Evolutionary conservation across 2,888 invertebrate genomes (phyloP).

Genomic region (Laothoe populi): DNA sequence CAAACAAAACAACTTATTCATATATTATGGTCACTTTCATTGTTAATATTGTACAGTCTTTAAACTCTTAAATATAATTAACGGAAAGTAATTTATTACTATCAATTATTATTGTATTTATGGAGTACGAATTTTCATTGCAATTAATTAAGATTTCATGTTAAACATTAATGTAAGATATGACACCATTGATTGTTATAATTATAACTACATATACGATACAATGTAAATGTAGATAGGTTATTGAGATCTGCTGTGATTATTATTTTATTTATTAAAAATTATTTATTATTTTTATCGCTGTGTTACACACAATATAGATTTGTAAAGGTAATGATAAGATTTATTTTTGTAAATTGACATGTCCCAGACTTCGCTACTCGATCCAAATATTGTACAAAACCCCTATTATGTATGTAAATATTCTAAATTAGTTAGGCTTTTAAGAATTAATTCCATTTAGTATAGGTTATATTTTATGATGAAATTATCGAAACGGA

Average conservation of each 20-base stretch:
- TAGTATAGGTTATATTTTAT: constrained; percentile 35
- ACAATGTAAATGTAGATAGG: constrained; percentile 57
- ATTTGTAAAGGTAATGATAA: constrained; percentile 47
- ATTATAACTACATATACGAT: constrained; percentile 20
- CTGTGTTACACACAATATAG: constrained; percentile 45
- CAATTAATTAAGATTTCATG: constrained; percentile 41
- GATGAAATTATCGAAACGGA: constrained; percentile 35
- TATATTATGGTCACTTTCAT: constrained; percentile 3
- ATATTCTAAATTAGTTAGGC: constrained; percentile 44
- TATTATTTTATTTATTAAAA: constrained; percentile 53
- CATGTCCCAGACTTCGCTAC: constrained; percentile 62
- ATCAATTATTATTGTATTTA: constrained; percentile 48
- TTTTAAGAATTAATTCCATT: constrained; percentile 38
- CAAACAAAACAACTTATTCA: not conserved
- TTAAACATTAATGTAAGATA: constrained; percentile 51
- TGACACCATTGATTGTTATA: constrained; percentile 60
- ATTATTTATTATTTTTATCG: constrained; percentile 45
- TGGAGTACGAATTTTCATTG: constrained; percentile 59
- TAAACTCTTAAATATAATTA: constrained; percentile 33
- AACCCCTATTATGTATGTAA: constrained; percentile 49
- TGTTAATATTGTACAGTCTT: constrained; percentile 26
- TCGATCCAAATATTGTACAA: constrained; percentile 54
- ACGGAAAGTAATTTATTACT: constrained; percentile 36
- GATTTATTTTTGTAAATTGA: constrained; percentile 72
- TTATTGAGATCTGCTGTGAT: constrained; percentile 72